These are phyloP conservation scores for Sciurus niger DNA, from an alignment of 2,113 vertebrate genomes.

Conservation along the genomic window DNA sequence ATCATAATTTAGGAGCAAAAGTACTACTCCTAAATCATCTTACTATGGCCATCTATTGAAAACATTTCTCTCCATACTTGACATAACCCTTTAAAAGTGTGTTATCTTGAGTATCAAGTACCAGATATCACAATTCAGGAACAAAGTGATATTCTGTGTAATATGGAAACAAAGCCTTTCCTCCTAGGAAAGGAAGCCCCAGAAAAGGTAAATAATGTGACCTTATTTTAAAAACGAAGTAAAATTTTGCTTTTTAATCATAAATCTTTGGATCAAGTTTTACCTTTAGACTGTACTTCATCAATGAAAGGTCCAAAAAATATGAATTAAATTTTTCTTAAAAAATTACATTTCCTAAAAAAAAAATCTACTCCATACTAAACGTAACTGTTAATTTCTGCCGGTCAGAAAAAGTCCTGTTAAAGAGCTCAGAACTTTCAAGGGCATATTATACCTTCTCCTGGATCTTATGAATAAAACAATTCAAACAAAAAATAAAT, in stretches of 20 bases:
- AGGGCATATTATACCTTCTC: background rate
- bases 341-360: background rate
- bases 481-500: slow-evolving; percentile 28
- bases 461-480: background rate
- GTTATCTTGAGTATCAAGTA: slow-evolving; percentile 25
- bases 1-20: background rate
- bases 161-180: slow-evolving; percentile 64
- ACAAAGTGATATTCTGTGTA: slow-evolving; percentile 52
- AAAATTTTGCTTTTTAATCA: slow-evolving; percentile 5
- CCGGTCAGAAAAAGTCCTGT: background rate
- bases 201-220: background rate
- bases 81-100: slow-evolving; percentile 7
- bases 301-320: background rate
- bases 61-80: background rate
- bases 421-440: slow-evolving; percentile 43
- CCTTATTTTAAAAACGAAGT: slow-evolving; percentile 32
- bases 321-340: background rate
- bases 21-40: background rate
- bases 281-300: background rate
- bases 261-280: background rate
- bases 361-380: slow-evolving; percentile 30
- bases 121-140: slow-evolving; percentile 17
- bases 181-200: background rate
- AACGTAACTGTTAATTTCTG: background rate
- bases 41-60: background rate